Conservation (phyloP, 2,888 invertebrate species). For the Entomobrya multifasciata region DNA sequence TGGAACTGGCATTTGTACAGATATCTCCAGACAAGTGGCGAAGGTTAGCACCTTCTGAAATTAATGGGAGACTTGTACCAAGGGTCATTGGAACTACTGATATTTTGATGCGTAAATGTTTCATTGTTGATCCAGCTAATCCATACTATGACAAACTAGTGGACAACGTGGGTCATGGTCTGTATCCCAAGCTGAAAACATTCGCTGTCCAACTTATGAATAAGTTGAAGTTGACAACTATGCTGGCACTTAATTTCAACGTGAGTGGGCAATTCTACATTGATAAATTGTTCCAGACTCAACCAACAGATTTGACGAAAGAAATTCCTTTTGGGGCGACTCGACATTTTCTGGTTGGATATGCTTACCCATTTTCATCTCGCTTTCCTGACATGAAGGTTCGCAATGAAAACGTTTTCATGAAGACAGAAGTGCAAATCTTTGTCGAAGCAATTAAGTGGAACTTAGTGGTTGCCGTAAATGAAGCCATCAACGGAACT, state of each 20-base stretch:
- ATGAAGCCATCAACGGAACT: not conserved
- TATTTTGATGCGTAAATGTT: not conserved
- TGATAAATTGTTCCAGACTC: constrained; percentile 11
- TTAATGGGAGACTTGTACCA: not conserved
- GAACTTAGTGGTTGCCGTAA: not conserved
- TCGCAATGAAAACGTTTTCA: not conserved
- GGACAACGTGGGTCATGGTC: not conserved
- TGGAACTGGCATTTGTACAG: constrained; percentile 32
- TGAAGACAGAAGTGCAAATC: not conserved
- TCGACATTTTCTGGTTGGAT: not conserved
- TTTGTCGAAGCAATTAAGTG: not conserved
- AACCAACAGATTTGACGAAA: not conserved
- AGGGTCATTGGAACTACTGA: not conserved
- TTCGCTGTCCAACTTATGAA: constrained; percentile 9
- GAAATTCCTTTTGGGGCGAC: not conserved
- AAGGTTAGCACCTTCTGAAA: not conserved
- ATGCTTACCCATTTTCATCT: not conserved
- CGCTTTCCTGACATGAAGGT: not conserved
- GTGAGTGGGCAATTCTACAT: not conserved
- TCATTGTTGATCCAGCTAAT: constrained; percentile 45
- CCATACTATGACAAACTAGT: constrained; percentile 20
- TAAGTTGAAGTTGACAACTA: too few relatives aligned
- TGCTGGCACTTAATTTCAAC: not conserved
- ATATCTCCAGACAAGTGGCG: not conserved
- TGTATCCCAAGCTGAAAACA: not conserved